Conservation (phyloP, 1,140 invertebrate species). For the Eulimnadia texana region DNA sequence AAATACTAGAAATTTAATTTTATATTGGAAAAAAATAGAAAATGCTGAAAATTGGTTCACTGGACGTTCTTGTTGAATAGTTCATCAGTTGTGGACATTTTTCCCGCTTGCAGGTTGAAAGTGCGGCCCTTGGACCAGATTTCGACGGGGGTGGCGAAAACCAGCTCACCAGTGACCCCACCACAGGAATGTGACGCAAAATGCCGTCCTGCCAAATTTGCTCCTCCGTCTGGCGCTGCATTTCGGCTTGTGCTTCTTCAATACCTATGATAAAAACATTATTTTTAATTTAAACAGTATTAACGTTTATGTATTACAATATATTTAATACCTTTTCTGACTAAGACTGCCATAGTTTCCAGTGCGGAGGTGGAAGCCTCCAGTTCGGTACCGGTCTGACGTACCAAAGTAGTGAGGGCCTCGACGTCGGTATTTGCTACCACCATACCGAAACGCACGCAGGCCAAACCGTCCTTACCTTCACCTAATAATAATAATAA, state of each 20-base stretch:
- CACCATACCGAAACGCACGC: conserved; percentile 92
- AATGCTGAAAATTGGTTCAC: neutral
- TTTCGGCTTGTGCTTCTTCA: conserved; percentile 75
- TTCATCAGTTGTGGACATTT: neutral
- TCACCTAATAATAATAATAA: conserved; percentile 40
- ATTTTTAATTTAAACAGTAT: neutral
- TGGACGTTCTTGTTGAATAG: neutral
- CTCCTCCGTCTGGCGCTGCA: conserved; percentile 75
- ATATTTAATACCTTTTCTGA: conserved; percentile 55
- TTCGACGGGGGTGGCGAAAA: conserved; percentile 47
- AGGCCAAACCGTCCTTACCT: conserved; percentile 65
- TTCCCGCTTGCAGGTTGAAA: neutral
- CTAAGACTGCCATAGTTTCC: conserved; percentile 86
- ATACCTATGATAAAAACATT: conserved; percentile 45
- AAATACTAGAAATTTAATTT: too few species aligned
- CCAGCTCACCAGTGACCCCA: conserved; percentile 77
- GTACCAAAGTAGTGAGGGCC: conserved; percentile 71
- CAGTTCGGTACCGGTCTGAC: conserved; percentile 71
- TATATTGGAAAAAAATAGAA: neutral
- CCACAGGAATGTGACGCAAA: conserved; percentile 77
- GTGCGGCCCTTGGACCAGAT: neutral
- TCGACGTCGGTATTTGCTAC: conserved; percentile 85
- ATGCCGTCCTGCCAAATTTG: conserved; percentile 87
- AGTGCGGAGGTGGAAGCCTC: conserved; percentile 84
- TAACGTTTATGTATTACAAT: neutral